Base-by-base conservation (phyloP, 2,797 vertebrate genomes). In the Agapornis canus region DNA sequence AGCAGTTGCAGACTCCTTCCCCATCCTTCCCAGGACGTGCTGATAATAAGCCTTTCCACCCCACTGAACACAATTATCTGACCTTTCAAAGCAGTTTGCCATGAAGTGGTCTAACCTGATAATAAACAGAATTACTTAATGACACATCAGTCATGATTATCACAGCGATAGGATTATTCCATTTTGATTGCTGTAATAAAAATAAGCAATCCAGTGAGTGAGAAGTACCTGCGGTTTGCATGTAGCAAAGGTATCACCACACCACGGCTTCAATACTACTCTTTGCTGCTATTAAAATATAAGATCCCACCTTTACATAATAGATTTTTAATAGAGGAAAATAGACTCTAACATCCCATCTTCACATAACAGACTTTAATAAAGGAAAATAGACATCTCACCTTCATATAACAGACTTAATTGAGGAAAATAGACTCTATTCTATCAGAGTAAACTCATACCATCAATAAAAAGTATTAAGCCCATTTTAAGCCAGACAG, bases 41-140 rank as follows among this genome's bases (percentile, higher is more conserved):
- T 47, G 86, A 97, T 97, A 97, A 97, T 94, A 86, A 97, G 90
- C 93, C 89, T 97, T 97, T 98, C 98, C 97, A 97, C 96, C 96
- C 97, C 96, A 86, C 93, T 97, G 97, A 94, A 96, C 77, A 70
- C 97, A 97, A 97, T 98, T 98, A 98, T 97, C 97, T 97, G 98
- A 97, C 97, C 96, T 97, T 96, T 96, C 95, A 96, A 70, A 95
- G 86, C 87, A 64, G 95, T 92, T 96, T 90, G 96, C 86, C 93
- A 89, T 70, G 75, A 96, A 95, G 97, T 96, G 97, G 95, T 89
- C 95, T 90, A 75, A 94, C 97, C 96, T 93, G 97, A 98, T 97
- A 97, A 97, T 93, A 94, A 96, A 95, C 12, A 91, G 86, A 97
- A 97, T 96, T 90, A 88, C 69, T 91, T 93, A 93, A 95, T 93